phyloP scores from a whole-genome alignment of 2,888 invertebrate species.

The Gortyna flavago region DNA sequence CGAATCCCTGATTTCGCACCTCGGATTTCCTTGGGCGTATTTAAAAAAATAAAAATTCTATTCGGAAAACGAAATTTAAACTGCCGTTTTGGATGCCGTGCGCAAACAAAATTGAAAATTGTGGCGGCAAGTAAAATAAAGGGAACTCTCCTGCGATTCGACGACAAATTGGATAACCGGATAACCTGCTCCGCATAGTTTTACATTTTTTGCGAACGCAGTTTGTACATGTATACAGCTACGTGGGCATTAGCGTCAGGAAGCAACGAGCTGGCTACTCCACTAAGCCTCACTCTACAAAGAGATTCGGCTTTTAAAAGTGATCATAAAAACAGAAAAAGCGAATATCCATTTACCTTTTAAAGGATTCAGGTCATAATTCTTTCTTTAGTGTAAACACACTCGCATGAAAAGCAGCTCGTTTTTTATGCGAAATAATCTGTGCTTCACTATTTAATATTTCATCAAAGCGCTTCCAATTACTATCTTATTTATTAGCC shows the following conservation, averaged over 20 bases:
- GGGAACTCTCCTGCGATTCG: constrained; percentile 56
- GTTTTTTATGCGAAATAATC: background rate
- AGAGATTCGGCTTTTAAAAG: constrained; percentile 28
- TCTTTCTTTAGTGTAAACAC: background rate
- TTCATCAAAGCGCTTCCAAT: constrained; percentile 9
- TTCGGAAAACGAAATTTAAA: constrained; percentile 76
- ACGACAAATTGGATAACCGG: constrained; percentile 63
- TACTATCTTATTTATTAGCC: constrained; percentile 3
- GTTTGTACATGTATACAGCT: constrained; percentile 18
- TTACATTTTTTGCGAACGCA: constrained; percentile 55
- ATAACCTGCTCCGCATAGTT: constrained; percentile 55
- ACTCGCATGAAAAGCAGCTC: constrained; percentile 3
- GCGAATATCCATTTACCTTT: constrained; percentile 25
- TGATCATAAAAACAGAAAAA: constrained; percentile 25
- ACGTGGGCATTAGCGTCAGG: constrained; percentile 23
- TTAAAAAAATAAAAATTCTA: constrained; percentile 75
- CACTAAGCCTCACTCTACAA: background rate
- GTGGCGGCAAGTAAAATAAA: constrained; percentile 66
- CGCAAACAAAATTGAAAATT: constrained; percentile 72
- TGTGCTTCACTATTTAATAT: constrained; percentile 11
- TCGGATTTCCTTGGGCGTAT: constrained; percentile 72
- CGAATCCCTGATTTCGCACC: constrained; percentile 80
- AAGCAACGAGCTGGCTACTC: background rate
- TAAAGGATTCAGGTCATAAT: constrained; percentile 19
- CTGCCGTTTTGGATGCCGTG: constrained; percentile 71